Evolutionary conservation across 2,888 invertebrate genomes (phyloP).

Genomic region (Lasioglossum pauxillum): DNA sequence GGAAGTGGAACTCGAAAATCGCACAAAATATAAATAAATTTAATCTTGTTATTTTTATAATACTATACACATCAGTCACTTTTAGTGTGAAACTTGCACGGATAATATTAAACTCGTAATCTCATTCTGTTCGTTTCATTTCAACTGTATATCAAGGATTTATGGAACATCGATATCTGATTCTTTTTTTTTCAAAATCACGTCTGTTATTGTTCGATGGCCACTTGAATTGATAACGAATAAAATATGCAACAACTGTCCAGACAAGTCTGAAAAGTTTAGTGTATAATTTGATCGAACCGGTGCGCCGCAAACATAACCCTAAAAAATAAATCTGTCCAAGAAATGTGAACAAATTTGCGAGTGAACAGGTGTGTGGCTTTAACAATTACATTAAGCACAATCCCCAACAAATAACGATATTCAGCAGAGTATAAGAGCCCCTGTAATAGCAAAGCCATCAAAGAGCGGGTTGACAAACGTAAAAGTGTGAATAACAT

Average conservation of each 20-base stretch:
- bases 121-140: background rate
- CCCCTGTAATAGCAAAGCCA: background rate
- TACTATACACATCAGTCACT: too few species aligned
- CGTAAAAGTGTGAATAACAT: background rate
- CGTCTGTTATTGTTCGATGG: background rate
- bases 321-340: too few species aligned
- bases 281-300: too few species aligned
- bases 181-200: background rate
- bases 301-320: too few species aligned
- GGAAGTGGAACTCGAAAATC: too few species aligned
- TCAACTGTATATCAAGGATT: background rate
- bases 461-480: background rate
- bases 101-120: background rate
- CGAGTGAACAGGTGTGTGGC: background rate
- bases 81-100: background rate
- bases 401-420: background rate
- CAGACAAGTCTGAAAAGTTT: background rate
- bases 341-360: background rate
- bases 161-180: background rate
- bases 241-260: conserved; percentile 2
- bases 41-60: too few species aligned
- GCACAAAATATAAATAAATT: too few species aligned
- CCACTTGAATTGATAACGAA: background rate
- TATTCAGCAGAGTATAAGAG: background rate
- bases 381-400: background rate